Evolutionary conservation across 2,888 invertebrate genomes (phyloP), one percentile per base, ranked within the genome.

Genomic region (Chalcosyrphus nemorum): DNA sequence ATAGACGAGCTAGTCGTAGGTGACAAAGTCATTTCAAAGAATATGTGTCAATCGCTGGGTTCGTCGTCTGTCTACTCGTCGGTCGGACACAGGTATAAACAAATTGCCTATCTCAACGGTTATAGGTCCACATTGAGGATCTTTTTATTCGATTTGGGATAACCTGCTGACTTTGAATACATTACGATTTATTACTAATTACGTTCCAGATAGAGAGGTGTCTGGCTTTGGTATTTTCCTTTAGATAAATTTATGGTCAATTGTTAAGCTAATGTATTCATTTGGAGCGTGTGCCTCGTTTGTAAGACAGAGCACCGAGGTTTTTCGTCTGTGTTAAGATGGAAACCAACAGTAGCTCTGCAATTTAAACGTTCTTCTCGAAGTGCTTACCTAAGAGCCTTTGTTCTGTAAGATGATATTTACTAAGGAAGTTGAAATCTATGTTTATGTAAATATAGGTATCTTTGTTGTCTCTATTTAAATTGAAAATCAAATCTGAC

Each of bases 161-260:
- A 84, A 78, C 84, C 84, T 84, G 84, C 80, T 75, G 78, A 70
- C 72, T 82, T 74, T 82, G 54, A 77, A 77, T 82, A 52, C 41
- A 35, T 72, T 57, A 57, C 65, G 80, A 84, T 84, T 80, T 80
- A 84, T 84, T 84, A 84, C 82, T 81, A 76, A 81, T 81, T 81
- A 71, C 65, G 19, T 65, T 59, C 38, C 68, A 27, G 47, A 63
- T 56, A 65, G 45, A 66, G 50, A 56, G 47, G 61, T 65, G 63
- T 68, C 21, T 66, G 41, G 41, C 43, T 52, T 52, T 52, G 21
- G 21, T 52, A 17, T 35, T 38, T 7, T 35, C 29, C 47, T 61
- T 54, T 59, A 2, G 38, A 4, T 17, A 47, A 43, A 72, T 68
- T 68, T 78, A 68, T 61, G 59, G 19, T 24, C 61, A 63, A 35